A percentile compares a stretch with the other conserved stretches of the same genome.
phyloP scores from a whole-genome alignment of 2,888 invertebrate genomes.

The Folsomia candida region DNA sequence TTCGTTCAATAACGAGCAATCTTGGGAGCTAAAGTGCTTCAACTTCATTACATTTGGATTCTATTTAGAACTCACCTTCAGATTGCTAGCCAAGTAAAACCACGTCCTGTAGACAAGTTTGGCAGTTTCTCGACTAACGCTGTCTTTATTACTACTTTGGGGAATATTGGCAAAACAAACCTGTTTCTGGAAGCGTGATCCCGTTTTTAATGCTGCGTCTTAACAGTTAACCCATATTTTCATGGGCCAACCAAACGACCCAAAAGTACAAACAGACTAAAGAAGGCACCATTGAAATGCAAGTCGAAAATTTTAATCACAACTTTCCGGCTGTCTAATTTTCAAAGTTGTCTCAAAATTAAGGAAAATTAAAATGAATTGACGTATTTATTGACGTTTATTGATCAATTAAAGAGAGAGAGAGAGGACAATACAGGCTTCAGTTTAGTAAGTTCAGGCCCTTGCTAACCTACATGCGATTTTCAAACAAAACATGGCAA shows the following conservation, averaged over 20 bases:
- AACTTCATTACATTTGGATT: background rate
- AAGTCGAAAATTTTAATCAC: background rate
- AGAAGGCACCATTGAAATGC: background rate
- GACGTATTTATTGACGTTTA: too few relatives aligned
- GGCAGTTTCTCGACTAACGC: background rate
- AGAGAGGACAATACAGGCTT: background rate
- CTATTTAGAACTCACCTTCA: background rate
- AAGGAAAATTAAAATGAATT: too few relatives aligned
- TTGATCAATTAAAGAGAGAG: too few relatives aligned
- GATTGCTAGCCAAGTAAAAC: background rate
- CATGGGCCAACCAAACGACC: background rate
- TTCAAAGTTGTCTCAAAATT: too few relatives aligned
- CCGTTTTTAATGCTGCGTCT: background rate
- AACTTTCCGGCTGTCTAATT: too few relatives aligned
- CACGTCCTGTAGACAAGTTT: background rate
- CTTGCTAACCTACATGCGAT: too few relatives aligned
- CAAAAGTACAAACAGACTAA: background rate
- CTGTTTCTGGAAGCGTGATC: background rate
- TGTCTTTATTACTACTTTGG: background rate
- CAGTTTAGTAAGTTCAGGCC: too few relatives aligned
- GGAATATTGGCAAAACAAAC: conserved; percentile 5
- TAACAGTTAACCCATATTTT: conserved; percentile 4
- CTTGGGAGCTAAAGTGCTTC: background rate
- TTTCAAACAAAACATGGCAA: too few relatives aligned
- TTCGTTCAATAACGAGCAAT: conserved; percentile 9